These are phyloP conservation scores for Clarias laeviceps DNA, from an alignment of 2,797 vertebrate genomes.

Conservation along the genomic window DNA sequence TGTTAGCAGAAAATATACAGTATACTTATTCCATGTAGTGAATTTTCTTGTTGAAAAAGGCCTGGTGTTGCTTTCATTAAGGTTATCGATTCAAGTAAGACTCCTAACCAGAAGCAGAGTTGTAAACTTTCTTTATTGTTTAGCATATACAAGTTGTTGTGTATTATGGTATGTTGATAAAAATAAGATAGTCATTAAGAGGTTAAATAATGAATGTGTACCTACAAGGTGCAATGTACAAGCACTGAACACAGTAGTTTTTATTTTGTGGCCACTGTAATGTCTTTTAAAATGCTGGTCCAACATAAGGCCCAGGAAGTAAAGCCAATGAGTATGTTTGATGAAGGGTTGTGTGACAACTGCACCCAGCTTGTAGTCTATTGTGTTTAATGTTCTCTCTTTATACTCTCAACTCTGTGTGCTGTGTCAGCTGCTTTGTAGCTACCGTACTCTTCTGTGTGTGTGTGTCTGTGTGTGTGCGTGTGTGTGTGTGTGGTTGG, in stretches of 20 bases:
- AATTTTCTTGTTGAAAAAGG: slow-evolving; percentile 11
- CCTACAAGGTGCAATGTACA: neutral
- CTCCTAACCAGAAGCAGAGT: neutral
- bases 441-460: slow-evolving; percentile 36
- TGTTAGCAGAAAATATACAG: slow-evolving; percentile 25
- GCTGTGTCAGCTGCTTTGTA: slow-evolving; percentile 41
- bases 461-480: slow-evolving; percentile 28
- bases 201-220: neutral
- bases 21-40: neutral
- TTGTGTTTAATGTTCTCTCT: slow-evolving; percentile 50
- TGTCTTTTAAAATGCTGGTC: slow-evolving; percentile 45
- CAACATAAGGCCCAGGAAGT: slow-evolving; percentile 59
- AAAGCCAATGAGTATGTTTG: slow-evolving; percentile 53
- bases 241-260: neutral
- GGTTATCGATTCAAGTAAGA: neutral
- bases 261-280: neutral
- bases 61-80: slow-evolving; percentile 1
- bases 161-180: neutral
- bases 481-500: slow-evolving; percentile 16
- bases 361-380: slow-evolving; percentile 56
- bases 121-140: neutral
- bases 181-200: neutral
- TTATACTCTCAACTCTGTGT: slow-evolving; percentile 36
- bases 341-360: slow-evolving; percentile 58
- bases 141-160: neutral